Evolutionary conservation across 2,888 invertebrate genomes (phyloP), one percentile per base, ranked within the genome.

Genomic region (Acleris sparsana): DNA sequence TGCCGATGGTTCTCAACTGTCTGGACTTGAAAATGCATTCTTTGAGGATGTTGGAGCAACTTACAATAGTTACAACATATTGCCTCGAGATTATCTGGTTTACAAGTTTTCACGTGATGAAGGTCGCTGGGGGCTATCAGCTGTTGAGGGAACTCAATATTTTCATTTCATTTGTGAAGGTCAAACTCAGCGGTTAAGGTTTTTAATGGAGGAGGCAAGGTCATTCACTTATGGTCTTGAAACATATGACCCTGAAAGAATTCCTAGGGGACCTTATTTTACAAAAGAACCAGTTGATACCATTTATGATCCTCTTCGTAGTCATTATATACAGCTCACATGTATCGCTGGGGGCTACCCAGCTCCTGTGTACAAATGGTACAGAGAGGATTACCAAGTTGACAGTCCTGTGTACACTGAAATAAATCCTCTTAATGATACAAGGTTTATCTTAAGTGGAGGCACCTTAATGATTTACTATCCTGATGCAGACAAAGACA

Each of bases 161-260:
- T 93, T 95, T 71, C 94, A 97, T 63, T 98, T 96, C 75, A 97
- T 98, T 73, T 98, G 98, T 89, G 97, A 98, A 93, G 96, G 97
- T 22, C 95, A 96, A 74, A 94, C 96, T n/a, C 93, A 94, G 69
- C 93, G 94, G 71, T 89, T 97, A 67, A 94, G 95, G 71, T 95
- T 96, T 80, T 86, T 96, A 53, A 93, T 95, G 59, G 94, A 94
- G 73, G 96, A 97, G 76, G 95, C 96, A 73, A 94, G 97, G 58
- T 95, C 96, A 51, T 97, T 96, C 80, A 96, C 96, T 52, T 99
- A 98, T 87, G 98, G 98, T 0, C 84, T 97, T 60, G 96, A 97
- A 79, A 94, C 97, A 53, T 94, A 93, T 72, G 96, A 99, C 85
- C 96, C 96, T 0, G 94, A 95, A 68, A 94, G 95, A 77, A 95